These are phyloP conservation scores for Malacosoma neustria DNA, from an alignment of 2,888 invertebrate genomes.

Conservation along the genomic window DNA sequence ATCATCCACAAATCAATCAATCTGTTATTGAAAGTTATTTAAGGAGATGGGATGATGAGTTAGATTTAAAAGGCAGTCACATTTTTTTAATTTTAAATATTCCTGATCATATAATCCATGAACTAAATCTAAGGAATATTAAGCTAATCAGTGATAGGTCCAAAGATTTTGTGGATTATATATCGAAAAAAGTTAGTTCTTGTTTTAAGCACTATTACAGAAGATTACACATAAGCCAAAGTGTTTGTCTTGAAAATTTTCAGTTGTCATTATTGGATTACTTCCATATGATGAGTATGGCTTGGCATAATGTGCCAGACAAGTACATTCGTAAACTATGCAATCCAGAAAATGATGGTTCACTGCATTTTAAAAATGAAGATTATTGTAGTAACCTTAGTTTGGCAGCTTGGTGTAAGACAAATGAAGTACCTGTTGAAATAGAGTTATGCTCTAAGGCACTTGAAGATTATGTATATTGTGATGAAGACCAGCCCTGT, in stretches of 20 bases:
- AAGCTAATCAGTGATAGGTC: slow-evolving; percentile 17
- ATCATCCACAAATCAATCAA: slow-evolving; percentile 20
- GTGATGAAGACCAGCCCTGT: slow-evolving; percentile 23
- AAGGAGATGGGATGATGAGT: slow-evolving; percentile 24
- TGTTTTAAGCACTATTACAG: slow-evolving; percentile 33
- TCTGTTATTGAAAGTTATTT: slow-evolving; percentile 19
- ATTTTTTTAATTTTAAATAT: slow-evolving; percentile 22
- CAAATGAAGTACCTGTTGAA: slow-evolving; percentile 20
- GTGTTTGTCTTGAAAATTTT: slow-evolving; percentile 16
- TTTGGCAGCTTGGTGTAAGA: slow-evolving; percentile 25
- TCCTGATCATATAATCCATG: slow-evolving; percentile 15
- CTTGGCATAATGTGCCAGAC: slow-evolving; percentile 27
- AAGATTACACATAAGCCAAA: slow-evolving; percentile 26
- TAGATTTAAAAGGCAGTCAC: slow-evolving; percentile 15
- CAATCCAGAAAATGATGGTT: slow-evolving; percentile 21
- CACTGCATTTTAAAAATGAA: slow-evolving; percentile 20
- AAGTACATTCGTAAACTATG: slow-evolving; percentile 21
- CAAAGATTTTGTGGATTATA: slow-evolving; percentile 19
- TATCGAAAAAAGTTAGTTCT: slow-evolving; percentile 22
- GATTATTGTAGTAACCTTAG: slow-evolving; percentile 20
- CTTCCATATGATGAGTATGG: slow-evolving; percentile 26
- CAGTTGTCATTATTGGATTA: slow-evolving; percentile 19
- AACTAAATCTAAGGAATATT: slow-evolving; percentile 21
- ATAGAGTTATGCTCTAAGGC: slow-evolving; percentile 13
- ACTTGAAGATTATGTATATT: slow-evolving; percentile 25